Base-by-base conservation (phyloP, 2,113 vertebrate species). In the Neolamprologus hecqui region DNA sequence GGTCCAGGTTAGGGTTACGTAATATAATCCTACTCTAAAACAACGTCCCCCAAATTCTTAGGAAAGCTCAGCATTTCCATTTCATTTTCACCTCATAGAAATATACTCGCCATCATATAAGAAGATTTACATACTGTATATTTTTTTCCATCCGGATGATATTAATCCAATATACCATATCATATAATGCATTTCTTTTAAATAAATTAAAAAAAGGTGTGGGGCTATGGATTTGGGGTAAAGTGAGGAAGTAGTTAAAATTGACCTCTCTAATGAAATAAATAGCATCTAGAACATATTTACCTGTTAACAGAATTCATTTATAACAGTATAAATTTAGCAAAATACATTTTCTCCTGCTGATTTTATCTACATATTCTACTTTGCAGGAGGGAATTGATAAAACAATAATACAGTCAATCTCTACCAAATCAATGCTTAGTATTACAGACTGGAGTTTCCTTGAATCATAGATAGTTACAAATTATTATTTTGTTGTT, bases 321-420 rank as follows among this genome's bases (percentile, higher is more conserved):
- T 94, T 94, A 91, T 92, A 93, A 95, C 93, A 86, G 94, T 96
- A 96, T 92, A 96, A 97, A 96, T 96, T 95, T 96, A 96, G 95
- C 96, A 97, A 97, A 96, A 97, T 96, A 97, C 96, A 95, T 95
- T 94, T 95, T 95, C 93, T 94, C 86, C 92, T 90, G 91, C 90
- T 90, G 90, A 95, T 95, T 94, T 94, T 96, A 96, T 97, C 95
- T 96, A 95, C 92, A 96, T 94, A 94, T 90, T 96, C 93, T 96
- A 96, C 93, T 95, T 94, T 93, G 95, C 91, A 94, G 96, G 95
- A 95, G 95, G 92, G 89, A 91, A 92, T 93, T 81, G 31, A 95
- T 95, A 92, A 77, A 95, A 96, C 94, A 95, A 94, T 89, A 94
- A 94, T 94, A 96, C 94, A 96, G 90, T 91, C 88, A 94, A 82